These are phyloP conservation scores for Platichthys stellatus DNA, from an alignment of 2,113 vertebrate genomes.

Conservation along the genomic window DNA sequence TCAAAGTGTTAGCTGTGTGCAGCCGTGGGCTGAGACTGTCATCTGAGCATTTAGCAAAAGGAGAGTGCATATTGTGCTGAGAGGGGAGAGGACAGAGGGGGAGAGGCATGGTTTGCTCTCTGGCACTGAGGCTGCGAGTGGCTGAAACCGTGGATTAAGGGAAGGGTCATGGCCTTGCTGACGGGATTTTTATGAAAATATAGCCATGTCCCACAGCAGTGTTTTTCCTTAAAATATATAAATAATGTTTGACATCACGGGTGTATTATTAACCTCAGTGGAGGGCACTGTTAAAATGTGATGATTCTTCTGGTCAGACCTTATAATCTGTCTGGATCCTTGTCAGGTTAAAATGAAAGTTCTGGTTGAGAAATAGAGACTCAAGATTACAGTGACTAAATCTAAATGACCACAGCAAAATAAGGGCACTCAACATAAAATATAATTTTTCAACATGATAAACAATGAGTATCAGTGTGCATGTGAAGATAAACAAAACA, in stretches of 20 bases:
- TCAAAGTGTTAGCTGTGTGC: constrained; percentile 29
- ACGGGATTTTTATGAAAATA: constrained; percentile 71
- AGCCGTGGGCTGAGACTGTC: constrained; percentile 52
- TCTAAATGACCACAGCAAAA: background rate
- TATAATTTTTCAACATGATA: background rate
- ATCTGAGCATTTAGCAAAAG: constrained; percentile 73
- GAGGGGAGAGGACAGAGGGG: background rate
- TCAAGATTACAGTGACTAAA: background rate
- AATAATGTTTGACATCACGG: constrained; percentile 50
- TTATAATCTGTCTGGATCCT: background rate
- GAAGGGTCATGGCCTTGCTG: constrained; percentile 75
- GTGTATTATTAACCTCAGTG: constrained; percentile 25
- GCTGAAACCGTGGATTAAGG: constrained; percentile 72
- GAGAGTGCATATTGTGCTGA: constrained; percentile 41
- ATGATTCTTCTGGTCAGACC: background rate
- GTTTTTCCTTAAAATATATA: constrained; percentile 38
- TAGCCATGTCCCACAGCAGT: constrained; percentile 30
- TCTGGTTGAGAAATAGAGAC: background rate
- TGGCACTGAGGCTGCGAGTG: constrained; percentile 50
- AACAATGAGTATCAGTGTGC: background rate
- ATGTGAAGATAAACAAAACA: background rate
- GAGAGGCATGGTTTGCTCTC: constrained; percentile 32
- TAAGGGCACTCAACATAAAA: background rate
- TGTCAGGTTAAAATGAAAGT: background rate
- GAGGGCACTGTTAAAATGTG: constrained; percentile 5